Evolutionary conservation across 2,797 vertebrate genomes (phyloP).

Genomic region (Sebastes aleutianus): DNA sequence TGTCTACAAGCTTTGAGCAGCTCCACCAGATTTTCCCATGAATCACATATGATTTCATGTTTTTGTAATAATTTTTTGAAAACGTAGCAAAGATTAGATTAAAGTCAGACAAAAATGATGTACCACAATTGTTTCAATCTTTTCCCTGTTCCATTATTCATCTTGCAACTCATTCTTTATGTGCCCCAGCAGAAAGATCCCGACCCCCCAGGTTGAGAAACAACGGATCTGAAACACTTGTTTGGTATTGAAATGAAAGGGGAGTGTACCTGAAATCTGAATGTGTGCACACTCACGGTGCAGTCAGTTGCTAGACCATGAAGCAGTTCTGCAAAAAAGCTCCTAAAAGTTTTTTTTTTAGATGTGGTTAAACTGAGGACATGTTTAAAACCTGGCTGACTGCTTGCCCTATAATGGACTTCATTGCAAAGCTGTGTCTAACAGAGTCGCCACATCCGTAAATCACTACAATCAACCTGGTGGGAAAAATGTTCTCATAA

Average conservation of each 20-base stretch:
- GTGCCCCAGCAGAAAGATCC: not conserved
- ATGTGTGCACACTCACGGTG: not conserved
- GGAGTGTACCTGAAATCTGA: not conserved
- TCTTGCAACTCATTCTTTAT: not conserved
- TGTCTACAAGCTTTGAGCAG: too few relatives aligned
- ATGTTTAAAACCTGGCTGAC: not conserved
- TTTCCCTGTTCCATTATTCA: not conserved
- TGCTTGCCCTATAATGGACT: not conserved
- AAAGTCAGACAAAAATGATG: not conserved
- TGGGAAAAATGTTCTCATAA: conserved; percentile 5
- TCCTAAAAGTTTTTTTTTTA: not conserved
- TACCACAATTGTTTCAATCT: not conserved
- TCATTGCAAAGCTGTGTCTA: not conserved
- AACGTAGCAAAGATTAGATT: not conserved
- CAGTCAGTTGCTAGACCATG: not conserved
- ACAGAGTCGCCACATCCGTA: conserved; percentile 13
- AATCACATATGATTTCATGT: not conserved
- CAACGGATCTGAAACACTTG: not conserved
- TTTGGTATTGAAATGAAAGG: not conserved
- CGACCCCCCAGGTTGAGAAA: not conserved
- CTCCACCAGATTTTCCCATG: not conserved
- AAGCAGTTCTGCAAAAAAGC: not conserved
- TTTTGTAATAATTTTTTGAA: not conserved
- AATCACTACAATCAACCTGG: conserved; percentile 12
- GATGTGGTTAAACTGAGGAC: not conserved